A percentile compares a stretch with the other conserved stretches of the same genome.
These are phyloP conservation scores for Neotoma lepida DNA, from an alignment of 2,113 vertebrate genomes.

Conservation along the genomic window DNA sequence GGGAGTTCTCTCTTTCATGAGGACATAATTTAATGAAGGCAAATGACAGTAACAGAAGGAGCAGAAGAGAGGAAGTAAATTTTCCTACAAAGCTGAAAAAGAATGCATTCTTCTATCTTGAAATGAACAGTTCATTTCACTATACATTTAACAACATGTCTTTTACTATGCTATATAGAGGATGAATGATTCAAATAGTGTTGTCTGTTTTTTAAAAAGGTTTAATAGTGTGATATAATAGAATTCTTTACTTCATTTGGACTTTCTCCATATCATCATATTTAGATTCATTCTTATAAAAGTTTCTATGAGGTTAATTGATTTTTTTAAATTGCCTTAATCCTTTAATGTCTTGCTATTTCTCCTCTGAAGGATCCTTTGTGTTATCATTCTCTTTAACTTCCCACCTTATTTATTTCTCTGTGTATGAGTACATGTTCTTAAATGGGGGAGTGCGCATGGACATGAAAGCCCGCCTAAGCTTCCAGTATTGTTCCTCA, in stretches of 20 bases:
- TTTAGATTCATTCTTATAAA: slow-evolving; percentile 7
- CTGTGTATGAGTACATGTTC: not conserved
- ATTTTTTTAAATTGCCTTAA: not conserved
- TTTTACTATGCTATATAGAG: not conserved
- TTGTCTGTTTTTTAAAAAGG: not conserved
- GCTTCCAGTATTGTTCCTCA: not conserved
- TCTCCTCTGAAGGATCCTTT: not conserved
- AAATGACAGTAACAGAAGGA: slow-evolving; percentile 12
- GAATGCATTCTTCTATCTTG: not conserved
- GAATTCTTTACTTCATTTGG: not conserved
- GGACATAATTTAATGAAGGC: slow-evolving; percentile 32
- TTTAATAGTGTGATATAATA: not conserved
- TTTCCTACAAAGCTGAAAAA: slow-evolving; percentile 11
- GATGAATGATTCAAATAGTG: not conserved
- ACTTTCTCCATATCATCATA: not conserved
- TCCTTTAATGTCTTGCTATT: not conserved
- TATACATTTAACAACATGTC: not conserved
- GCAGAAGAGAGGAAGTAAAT: not conserved
- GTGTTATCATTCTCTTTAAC: not conserved
- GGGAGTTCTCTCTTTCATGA: not conserved
- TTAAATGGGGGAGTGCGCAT: not conserved
- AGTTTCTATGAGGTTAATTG: slow-evolving; percentile 31
- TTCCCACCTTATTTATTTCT: not conserved
- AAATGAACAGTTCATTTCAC: not conserved
- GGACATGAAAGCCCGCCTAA: too few relatives aligned